Conservation (phyloP, 1,140 invertebrate species). For the Trichonephila clavata region DNA sequence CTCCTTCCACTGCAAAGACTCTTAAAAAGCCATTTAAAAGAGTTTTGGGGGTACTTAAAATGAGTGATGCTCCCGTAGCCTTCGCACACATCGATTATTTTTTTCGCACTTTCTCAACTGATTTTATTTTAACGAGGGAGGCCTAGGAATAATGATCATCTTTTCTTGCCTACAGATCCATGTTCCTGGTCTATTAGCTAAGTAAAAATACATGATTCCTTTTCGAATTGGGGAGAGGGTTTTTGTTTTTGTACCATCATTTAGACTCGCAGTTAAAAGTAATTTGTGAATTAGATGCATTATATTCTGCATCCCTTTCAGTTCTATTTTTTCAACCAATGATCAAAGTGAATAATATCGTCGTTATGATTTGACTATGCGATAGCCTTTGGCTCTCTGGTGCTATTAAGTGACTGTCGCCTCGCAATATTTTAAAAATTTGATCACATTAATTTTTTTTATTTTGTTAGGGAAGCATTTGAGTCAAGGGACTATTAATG, state of each 20-base stretch:
- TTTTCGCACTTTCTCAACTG: conserved; percentile 20
- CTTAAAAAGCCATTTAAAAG: conserved; percentile 58
- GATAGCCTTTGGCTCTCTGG: neutral
- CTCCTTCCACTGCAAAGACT: conserved; percentile 2
- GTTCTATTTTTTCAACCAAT: neutral
- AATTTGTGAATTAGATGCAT: neutral
- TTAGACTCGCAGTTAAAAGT: neutral
- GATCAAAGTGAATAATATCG: neutral
- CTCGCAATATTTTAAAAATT: neutral
- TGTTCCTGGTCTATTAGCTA: neutral
- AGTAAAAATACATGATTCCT: neutral
- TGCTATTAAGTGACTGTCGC: neutral
- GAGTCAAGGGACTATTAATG: neutral
- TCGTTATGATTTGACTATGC: neutral
- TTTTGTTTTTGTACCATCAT: neutral
- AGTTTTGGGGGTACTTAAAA: conserved; percentile 9
- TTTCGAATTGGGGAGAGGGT: neutral
- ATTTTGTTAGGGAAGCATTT: neutral
- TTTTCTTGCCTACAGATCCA: neutral
- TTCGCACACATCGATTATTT: conserved; percentile 14
- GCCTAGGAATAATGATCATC: conserved; percentile 40
- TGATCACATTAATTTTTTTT: neutral
- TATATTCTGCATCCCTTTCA: neutral
- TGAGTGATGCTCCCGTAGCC: neutral
- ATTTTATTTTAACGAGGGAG: conserved; percentile 45